Conservation (phyloP, 1,140 invertebrate species). For the Bombus superbus region DNA sequence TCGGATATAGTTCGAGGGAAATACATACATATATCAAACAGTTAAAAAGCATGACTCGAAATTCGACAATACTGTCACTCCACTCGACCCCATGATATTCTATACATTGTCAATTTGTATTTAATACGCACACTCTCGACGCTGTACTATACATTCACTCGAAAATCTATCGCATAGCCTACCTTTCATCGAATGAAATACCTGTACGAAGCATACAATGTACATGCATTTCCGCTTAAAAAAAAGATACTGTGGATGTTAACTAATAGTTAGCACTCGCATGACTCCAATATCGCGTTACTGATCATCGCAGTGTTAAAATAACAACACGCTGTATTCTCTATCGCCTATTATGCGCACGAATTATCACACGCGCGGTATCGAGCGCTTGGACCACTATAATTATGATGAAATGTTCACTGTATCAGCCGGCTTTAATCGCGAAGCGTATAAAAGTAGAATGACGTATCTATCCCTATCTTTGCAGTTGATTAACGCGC, state of each 20-base stretch:
- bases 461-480: background rate
- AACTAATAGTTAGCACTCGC: too few relatives aligned
- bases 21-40: background rate
- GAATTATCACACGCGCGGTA: too few relatives aligned
- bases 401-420: background rate
- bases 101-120: background rate
- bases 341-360: too few relatives aligned
- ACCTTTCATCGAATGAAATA: too few relatives aligned
- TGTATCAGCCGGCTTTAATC: background rate
- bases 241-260: background rate
- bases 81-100: background rate
- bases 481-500: conserved; percentile 3
- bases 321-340: too few relatives aligned
- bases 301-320: too few relatives aligned
- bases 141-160: background rate
- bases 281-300: too few relatives aligned
- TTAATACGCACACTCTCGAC: too few relatives aligned
- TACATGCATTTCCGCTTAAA: too few relatives aligned
- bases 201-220: too few relatives aligned
- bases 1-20: background rate
- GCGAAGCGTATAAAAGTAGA: background rate
- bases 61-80: background rate
- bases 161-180: background rate
- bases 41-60: background rate
- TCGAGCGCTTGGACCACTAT: background rate